Base-by-base conservation (phyloP, 2,888 invertebrate genomes). In the Aspidiotus destructor region DNA sequence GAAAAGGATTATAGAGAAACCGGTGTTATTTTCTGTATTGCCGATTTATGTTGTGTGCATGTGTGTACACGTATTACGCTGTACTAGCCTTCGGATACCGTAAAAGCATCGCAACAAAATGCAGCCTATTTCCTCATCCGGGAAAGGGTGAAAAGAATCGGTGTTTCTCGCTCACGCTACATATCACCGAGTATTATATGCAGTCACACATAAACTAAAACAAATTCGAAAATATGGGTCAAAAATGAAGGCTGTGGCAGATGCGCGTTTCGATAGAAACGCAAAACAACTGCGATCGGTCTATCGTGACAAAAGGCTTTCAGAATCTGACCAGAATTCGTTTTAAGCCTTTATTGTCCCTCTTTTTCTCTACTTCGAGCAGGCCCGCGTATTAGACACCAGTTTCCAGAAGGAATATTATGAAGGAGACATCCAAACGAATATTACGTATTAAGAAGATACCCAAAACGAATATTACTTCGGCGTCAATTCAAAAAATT, bases 1-100 rank as follows among this genome's bases (percentile, higher is more conserved):
- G 48, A 48, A 48, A 48, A 48, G 48, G 48, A 48, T 48, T 48
- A 48, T 48, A 48, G n/a, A 48, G 48, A 48, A 48, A 48, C 48
- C 48, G 48, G 48, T 48, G 48, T 48, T 48, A 48, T 48, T 48
- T 48, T 48, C 48, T 13, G 6, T 28, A 28, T 48, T 48, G 48
- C 48, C 48, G 48, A n/a, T 11, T 48, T 48, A 48, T 28, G 28
- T 28, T 28, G 28, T 28, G 28, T 28, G 28, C 28, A 28, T 28
- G 28, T 28, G 28, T 28, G 28, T 28, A 28, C 28, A 28, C 28
- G 28, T 28, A 28, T 28, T 28, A 5, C 28, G 5, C 28, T 28
- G 28, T 28, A 28, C 28, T 28, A 28, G 28, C 28, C 28, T 28
- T 28, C 28, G 28, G 28, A 28, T 28, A 28, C 1, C 28, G 28